These are phyloP conservation scores for Stomorhina lunata DNA, from an alignment of 2,888 invertebrate species.

Conservation along the genomic window DNA sequence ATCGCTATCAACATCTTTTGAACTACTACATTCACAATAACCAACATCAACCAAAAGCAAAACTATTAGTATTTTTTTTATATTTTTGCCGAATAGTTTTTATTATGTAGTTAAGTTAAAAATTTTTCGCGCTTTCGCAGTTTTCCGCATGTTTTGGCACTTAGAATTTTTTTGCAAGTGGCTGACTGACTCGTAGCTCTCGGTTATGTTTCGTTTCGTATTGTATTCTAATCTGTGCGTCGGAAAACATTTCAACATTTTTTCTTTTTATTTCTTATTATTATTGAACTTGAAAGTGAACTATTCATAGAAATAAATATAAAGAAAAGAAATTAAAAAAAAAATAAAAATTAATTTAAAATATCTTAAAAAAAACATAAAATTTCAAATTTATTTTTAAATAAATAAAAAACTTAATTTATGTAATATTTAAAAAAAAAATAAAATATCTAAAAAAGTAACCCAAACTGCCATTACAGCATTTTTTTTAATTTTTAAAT, in stretches of 20 bases:
- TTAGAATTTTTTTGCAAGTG: constrained; percentile 68
- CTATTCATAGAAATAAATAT: constrained; percentile 4
- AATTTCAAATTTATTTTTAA: neutral
- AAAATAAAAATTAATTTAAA: neutral
- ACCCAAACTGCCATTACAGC: neutral
- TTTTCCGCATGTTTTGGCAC: constrained; percentile 67
- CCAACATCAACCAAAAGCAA: neutral
- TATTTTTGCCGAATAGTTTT: constrained; percentile 49
- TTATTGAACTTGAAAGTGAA: constrained; percentile 55
- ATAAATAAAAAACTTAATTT: neutral
- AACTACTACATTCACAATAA: constrained; percentile 13
- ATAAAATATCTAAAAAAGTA: neutral
- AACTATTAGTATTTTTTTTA: constrained; percentile 34
- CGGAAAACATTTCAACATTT: constrained; percentile 44
- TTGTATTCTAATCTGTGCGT: constrained; percentile 64
- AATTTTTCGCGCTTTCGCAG: constrained; percentile 67
- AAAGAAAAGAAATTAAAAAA: constrained; percentile 6
- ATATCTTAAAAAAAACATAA: neutral
- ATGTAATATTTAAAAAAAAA: neutral
- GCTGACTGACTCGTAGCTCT: no score
- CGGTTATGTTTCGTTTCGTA: constrained; percentile 68
- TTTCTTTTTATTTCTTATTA: constrained; percentile 26
- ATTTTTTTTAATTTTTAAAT: neutral
- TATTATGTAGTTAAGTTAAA: constrained; percentile 61
- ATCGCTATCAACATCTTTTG: constrained; percentile 59